Base-by-base conservation (phyloP, 2,888 invertebrate species). In the Meteorus cinctellus region DNA sequence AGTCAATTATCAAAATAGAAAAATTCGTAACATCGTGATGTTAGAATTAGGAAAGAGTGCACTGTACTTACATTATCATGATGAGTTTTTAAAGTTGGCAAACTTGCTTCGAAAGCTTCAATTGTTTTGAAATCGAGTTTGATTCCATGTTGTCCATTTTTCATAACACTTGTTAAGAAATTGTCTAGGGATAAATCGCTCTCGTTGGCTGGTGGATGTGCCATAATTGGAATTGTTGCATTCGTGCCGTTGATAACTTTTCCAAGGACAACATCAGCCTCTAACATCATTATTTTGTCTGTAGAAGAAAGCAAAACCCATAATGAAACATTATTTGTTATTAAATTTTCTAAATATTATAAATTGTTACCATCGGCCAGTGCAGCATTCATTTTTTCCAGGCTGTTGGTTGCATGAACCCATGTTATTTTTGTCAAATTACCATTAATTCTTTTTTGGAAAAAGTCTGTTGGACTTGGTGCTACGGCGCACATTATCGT, bases 101-200 rank as follows among this genome's bases (percentile, higher is more conserved):
- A 89, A 4, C 95, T 92, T 55, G 90, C 90, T 74, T 92, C 91
- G 84, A 94, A 95, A 0, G 94, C 95, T 65, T 94, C 94, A 62
- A 94, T 93, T 1, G 92, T 92, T 89, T 97, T 97, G 86, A 97
- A 97, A 89, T 97, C 97, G 63, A 98, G 90, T 87, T 98, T 98
- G 1, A 97, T 93, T 0, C 97, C 97, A 87, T 96, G 96, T 81
- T 83, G 86, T n/a, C 86, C 87, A 60, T 90, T 90, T 14, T 90
- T 88, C 16, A 92, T 88, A 51, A 94, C 93, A 0, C 91, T 90
- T 2, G 90, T 87, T 10, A 97, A 89, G 91, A 97, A 97, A 19
- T 93, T 91, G 0, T 93, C 91, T 27, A 97, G 91, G 1, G 95
- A 92, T 51, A 97, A 91, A 89, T 97, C 95, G 0, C 96, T 96